Evolutionary conservation across 2,113 vertebrate species (phyloP).

Genomic region (Cacatua alba): DNA sequence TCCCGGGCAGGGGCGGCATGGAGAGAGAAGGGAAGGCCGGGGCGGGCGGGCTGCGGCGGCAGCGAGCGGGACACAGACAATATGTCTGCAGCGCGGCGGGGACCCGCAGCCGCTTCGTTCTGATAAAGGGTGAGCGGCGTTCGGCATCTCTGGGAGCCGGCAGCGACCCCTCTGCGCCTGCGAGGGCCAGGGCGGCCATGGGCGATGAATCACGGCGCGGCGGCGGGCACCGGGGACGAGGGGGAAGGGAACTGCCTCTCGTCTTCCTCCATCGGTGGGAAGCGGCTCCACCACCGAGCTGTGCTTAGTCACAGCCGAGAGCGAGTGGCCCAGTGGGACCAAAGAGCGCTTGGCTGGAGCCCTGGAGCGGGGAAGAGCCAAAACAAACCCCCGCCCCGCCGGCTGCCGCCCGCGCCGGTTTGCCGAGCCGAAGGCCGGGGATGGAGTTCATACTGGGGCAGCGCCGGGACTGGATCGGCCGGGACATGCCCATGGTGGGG

Average conservation of each 20-base stretch:
- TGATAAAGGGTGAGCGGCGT: neutral
- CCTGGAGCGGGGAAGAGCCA: neutral
- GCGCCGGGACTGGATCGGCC: neutral
- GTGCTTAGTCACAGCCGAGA: slow-evolving; percentile 17
- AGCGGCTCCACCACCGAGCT: neutral
- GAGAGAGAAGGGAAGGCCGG: neutral
- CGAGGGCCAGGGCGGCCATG: neutral
- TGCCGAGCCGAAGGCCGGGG: neutral
- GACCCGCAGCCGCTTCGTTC: neutral
- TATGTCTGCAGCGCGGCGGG: neutral
- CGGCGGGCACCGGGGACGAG: neutral
- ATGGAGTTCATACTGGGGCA: slow-evolving; percentile 1
- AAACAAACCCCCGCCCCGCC: neutral
- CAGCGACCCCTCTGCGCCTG: neutral
- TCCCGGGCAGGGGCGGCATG: neutral
- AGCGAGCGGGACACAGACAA: neutral
- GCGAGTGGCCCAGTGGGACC: neutral
- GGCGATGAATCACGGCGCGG: neutral
- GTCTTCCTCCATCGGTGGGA: slow-evolving; percentile 43
- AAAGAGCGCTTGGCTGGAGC: neutral
- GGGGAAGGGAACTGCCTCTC: slow-evolving; percentile 14
- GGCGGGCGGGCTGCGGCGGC: neutral
- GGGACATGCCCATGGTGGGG: neutral
- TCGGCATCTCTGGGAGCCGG: neutral
- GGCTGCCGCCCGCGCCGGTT: neutral